These are phyloP conservation scores for Toxonevra muliebris DNA, from an alignment of 2,888 invertebrate genomes.

Conservation along the genomic window DNA sequence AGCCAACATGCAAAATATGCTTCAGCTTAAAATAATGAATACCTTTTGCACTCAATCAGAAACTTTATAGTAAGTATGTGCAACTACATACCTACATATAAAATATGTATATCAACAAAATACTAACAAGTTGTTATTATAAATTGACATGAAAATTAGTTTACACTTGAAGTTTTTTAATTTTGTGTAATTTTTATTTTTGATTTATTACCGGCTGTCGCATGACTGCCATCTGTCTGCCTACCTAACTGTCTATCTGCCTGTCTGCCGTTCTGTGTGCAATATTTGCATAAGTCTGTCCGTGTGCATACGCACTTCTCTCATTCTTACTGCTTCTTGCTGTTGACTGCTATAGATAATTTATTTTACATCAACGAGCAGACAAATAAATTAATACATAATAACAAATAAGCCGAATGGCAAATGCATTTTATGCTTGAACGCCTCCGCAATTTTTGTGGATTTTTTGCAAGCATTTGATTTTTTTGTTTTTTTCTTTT, in stretches of 20 bases:
- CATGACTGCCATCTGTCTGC: slow-evolving; percentile 37
- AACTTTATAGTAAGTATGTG: no score
- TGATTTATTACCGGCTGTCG: slow-evolving; percentile 59
- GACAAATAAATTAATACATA: slow-evolving; percentile 58
- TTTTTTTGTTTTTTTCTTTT: no score
- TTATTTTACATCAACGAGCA: slow-evolving; percentile 50
- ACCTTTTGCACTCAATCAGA: no score
- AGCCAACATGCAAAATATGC: no score
- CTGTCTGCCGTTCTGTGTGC: slow-evolving; percentile 21
- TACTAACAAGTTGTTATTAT: slow-evolving; percentile 59
- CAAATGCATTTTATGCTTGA: slow-evolving; percentile 41
- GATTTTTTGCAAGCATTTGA: no score
- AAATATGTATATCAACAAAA: slow-evolving; percentile 39
- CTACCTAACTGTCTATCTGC: slow-evolving; percentile 19
- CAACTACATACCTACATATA: not conserved
- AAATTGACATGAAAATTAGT: slow-evolving; percentile 63
- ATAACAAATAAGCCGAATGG: slow-evolving; percentile 56
- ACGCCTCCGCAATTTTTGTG: slow-evolving; percentile 39
- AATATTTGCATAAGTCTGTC: slow-evolving; percentile 12
- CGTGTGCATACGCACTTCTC: not conserved
- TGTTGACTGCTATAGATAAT: slow-evolving; percentile 38
- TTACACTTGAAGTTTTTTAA: slow-evolving; percentile 56
- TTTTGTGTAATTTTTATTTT: slow-evolving; percentile 43
- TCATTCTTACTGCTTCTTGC: not conserved
- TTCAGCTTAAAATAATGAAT: no score